Evolutionary conservation across 2,797 vertebrate genomes (phyloP).

Genomic region (Lithobates pipiens): DNA sequence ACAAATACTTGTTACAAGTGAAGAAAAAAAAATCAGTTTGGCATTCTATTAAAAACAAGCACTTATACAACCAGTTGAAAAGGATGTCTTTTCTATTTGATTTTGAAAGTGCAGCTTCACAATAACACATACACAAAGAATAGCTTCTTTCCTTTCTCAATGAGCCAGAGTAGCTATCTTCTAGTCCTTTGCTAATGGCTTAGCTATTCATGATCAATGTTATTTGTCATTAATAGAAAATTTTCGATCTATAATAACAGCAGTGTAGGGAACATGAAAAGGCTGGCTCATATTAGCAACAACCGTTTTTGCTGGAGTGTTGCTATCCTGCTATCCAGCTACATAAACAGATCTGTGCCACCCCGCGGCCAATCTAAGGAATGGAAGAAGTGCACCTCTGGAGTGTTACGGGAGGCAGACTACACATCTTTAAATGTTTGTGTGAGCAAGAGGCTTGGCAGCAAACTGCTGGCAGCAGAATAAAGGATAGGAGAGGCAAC

Average conservation of each 20-base stretch:
- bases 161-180: neutral
- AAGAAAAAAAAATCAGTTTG: neutral
- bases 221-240: slow-evolving; percentile 15
- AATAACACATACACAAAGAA: slow-evolving; percentile 8
- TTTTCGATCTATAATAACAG: slow-evolving; percentile 1
- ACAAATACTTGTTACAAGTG: neutral
- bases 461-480: slow-evolving; percentile 21
- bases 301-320: neutral
- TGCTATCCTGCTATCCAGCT: neutral
- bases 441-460: slow-evolving; percentile 46
- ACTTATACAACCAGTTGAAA: neutral
- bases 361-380: neutral
- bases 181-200: neutral
- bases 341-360: slow-evolving; percentile 2
- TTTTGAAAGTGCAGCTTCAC: neutral
- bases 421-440: slow-evolving; percentile 32
- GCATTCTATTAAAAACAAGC: neutral
- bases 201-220: neutral
- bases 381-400: neutral
- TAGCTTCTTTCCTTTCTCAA: slow-evolving; percentile 12
- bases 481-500: slow-evolving; percentile 26
- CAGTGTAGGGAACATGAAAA: neutral
- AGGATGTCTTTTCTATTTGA: neutral
- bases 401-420: slow-evolving; percentile 1
- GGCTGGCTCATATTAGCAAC: neutral